Conservation (phyloP, 2,113 vertebrate species). For the Pituophis catenifer region DNA sequence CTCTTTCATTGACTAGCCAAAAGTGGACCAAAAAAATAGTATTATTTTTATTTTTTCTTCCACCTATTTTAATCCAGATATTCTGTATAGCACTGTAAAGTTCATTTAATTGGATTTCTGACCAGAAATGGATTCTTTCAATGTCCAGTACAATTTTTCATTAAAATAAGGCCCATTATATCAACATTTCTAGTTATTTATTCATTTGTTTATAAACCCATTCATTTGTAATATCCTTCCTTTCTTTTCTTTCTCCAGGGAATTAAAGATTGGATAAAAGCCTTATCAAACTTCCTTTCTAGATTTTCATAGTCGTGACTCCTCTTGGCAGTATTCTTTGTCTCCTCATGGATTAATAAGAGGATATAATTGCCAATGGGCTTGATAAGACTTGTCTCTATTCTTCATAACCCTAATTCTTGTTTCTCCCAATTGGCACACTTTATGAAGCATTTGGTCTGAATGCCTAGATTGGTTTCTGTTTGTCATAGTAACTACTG, state of each 20-base stretch:
- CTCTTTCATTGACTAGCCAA: neutral
- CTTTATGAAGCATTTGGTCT: neutral
- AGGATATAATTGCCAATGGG: neutral
- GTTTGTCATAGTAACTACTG: neutral
- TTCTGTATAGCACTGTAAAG: neutral
- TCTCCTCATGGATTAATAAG: neutral
- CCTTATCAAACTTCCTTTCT: neutral
- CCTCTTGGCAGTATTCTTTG: neutral
- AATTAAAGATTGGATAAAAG: neutral
- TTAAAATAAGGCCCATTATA: neutral
- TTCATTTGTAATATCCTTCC: neutral
- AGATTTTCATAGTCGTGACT: neutral
- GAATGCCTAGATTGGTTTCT: neutral
- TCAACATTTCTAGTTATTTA: neutral
- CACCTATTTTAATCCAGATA: neutral
- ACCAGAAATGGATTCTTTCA: neutral
- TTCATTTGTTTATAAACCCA: neutral
- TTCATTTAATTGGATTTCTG: neutral
- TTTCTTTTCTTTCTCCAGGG: neutral
- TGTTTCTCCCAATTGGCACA: neutral
- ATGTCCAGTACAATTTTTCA: neutral
- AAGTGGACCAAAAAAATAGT: neutral
- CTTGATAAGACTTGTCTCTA: neutral
- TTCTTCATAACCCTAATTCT: neutral
- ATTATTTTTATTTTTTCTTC: neutral